These are phyloP conservation scores for Clepsis dumicolana DNA, from an alignment of 2,888 invertebrate genomes.

Conservation along the genomic window DNA sequence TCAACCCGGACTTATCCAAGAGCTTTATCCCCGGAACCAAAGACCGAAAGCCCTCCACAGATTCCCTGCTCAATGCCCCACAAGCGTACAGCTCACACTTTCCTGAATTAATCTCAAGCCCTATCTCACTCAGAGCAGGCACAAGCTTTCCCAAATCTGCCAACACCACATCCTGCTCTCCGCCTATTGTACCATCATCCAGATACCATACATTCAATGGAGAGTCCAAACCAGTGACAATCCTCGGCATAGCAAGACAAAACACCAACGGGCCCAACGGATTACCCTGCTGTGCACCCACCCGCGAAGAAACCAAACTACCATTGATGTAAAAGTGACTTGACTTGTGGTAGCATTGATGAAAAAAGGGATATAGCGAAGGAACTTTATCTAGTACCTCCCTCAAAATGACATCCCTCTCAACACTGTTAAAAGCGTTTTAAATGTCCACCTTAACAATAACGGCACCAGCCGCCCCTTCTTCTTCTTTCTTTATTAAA, in stretches of 20 bases:
- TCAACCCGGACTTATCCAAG: background rate
- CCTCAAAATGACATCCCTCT: background rate
- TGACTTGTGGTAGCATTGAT: too few species aligned
- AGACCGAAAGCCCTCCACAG: background rate
- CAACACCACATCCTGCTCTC: too few species aligned
- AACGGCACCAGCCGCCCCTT: background rate
- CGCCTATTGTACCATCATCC: too few species aligned
- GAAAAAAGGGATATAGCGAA: background rate
- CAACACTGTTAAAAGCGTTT: too few species aligned
- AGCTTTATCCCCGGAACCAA: background rate
- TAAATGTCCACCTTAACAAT: background rate
- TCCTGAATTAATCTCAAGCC: background rate
- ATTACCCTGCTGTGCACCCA: background rate
- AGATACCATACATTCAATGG: too few species aligned
- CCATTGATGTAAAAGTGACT: too few species aligned
- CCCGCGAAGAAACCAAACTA: background rate
- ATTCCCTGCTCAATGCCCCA: too few species aligned
- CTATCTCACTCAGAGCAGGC: background rate
- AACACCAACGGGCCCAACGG: background rate
- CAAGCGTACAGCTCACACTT: background rate
- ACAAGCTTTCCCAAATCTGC: too few species aligned
- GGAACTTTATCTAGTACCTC: background rate
- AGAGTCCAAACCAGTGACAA: background rate
- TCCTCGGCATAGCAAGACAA: background rate
- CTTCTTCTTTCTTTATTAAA: too few species aligned